A percentile compares a stretch with the other conserved stretches of the same genome.
phyloP scores from a whole-genome alignment of 2,797 vertebrate species.

The Hipposideros larvatus region DNA sequence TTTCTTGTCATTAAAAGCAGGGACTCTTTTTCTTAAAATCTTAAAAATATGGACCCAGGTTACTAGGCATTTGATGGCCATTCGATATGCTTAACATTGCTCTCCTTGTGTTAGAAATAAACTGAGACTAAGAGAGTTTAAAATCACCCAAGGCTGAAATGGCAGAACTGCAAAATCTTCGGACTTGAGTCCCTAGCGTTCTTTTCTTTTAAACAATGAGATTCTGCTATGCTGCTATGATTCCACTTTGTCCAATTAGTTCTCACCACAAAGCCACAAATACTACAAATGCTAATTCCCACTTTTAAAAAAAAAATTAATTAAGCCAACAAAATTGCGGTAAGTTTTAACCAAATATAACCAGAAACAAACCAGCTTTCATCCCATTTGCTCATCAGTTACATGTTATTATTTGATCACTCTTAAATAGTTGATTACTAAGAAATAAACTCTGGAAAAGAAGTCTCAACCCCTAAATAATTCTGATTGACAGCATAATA shows the following conservation, averaged over 20 bases:
- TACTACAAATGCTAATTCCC: conserved; percentile 12
- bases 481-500: conserved; percentile 72
- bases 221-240: neutral
- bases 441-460: conserved; percentile 70
- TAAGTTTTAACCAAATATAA: conserved; percentile 77
- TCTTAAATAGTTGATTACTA: conserved; percentile 72
- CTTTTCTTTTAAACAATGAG: neutral
- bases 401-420: conserved; percentile 76
- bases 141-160: neutral
- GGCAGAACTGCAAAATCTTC: neutral
- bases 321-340: conserved; percentile 76
- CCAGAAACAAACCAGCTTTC: conserved; percentile 67
- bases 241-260: neutral
- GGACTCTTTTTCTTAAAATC: neutral
- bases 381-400: conserved; percentile 73
- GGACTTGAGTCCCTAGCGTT: neutral
- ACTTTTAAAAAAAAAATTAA: conserved; percentile 69
- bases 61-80: neutral
- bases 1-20: neutral
- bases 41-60: neutral
- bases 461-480: conserved; percentile 55
- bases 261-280: conserved; percentile 51
- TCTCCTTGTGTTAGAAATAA: neutral
- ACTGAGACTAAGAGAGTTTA: neutral
- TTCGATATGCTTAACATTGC: neutral